Evolutionary conservation across 23 tunicate species (phyloP), one percentile per base, ranked within the genome.

Genomic region (Halocynthia roretzi): DNA sequence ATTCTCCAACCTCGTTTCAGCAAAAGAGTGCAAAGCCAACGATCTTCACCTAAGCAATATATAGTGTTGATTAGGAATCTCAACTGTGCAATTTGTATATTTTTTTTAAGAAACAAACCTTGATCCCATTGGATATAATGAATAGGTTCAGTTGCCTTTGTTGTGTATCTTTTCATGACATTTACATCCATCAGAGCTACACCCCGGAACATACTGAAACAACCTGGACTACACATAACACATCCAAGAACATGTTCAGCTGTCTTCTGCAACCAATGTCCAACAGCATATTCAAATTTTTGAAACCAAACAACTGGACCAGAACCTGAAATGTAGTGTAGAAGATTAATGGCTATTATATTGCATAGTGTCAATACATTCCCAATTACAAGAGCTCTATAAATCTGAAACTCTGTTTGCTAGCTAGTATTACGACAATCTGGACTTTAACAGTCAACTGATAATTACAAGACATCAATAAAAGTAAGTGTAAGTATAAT

Each of bases 231-330:
- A 70, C 99, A 96, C 53, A 96, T 76, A 7, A 96, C 99, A 89
- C 99, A 96, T 5, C 99, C 99, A 10, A 96, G 86, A 9, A 96
- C 99, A 75, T 96, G 99, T 76, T 96, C 99, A 9, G 99, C 89
- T 11, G 99, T 96, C 72, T 96, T 96, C 61, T 96, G 99, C 7
- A 96, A 86, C 96, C 96, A 96, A 85, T 96, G 99, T 10, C 99
- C 99, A 50, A 96, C 99, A 12, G 99, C 99, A 70, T 96, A 96
- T 61, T 96, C 99, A 66, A 96, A 96, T 70, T 92, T 89, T 76
- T 96, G 99, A 51, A 90, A 96, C 93, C 91, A 83, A 17, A 96
- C 97, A 5, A 96, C 93, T 57, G 97, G 96, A 2, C 99, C 97
- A 64, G 77, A 58, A 23, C 98, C 98, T 92, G 60, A 7, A 64